These are phyloP conservation scores for Anhinga rufa DNA, from an alignment of 2,113 vertebrate species.

Conservation along the genomic window DNA sequence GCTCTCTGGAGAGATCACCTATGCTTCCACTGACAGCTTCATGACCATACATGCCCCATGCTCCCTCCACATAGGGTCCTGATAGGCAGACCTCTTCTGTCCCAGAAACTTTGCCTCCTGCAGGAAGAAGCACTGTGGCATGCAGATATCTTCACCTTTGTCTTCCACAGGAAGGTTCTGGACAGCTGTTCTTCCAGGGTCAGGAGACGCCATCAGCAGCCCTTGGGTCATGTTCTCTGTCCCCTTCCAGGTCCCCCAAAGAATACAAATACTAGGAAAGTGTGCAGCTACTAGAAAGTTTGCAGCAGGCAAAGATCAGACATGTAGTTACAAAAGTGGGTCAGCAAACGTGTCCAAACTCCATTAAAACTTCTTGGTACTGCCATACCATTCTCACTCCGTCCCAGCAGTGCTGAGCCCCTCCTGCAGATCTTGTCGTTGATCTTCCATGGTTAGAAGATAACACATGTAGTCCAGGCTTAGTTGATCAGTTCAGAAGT, in stretches of 20 bases:
- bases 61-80: neutral
- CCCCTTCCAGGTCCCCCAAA: neutral
- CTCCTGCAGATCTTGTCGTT: neutral
- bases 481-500: neutral
- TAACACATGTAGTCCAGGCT: neutral
- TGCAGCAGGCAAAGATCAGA: neutral
- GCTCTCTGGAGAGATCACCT: neutral
- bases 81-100: neutral
- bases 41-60: neutral
- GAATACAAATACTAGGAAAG: neutral
- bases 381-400: neutral
- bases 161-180: neutral
- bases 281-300: neutral
- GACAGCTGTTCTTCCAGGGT: neutral
- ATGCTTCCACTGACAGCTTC: neutral
- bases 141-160: neutral
- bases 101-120: neutral
- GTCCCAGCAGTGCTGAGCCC: neutral
- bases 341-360: neutral
- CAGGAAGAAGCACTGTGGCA: neutral
- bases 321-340: neutral
- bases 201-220: neutral
- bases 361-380: neutral
- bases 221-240: neutral
- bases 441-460: neutral